Evolutionary conservation across 30 jellyfish, hydroid and myxozoan genomes (phyloP).

Genomic region (Chironex yamaguchii): DNA sequence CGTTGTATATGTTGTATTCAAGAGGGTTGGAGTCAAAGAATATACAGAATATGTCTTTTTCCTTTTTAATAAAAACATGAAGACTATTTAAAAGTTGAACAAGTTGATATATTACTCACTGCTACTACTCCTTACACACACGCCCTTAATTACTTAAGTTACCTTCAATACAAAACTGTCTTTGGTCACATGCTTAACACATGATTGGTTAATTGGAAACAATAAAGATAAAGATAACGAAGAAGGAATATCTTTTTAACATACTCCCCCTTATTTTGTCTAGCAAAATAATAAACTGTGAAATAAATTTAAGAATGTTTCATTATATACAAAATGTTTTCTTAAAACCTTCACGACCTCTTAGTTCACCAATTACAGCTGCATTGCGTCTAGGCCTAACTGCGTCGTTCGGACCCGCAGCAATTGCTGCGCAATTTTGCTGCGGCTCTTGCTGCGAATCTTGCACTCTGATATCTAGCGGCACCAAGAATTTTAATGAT

Average conservation of each 20-base stretch:
- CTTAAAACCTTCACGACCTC: slow-evolving; percentile 7
- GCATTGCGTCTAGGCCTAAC: slow-evolving; percentile 48
- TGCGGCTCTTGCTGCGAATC: too few species aligned
- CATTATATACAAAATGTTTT: not conserved
- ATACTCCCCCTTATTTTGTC: slow-evolving; percentile 30
- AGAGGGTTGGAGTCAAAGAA: too few species aligned
- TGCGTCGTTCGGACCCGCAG: not conserved
- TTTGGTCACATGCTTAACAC: too few species aligned
- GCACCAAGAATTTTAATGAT: slow-evolving; percentile 40
- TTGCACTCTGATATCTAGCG: slow-evolving; percentile 13
- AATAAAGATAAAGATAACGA: not conserved
- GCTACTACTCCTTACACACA: too few species aligned
- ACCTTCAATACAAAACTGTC: too few species aligned
- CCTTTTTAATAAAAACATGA: too few species aligned
- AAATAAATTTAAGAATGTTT: not conserved
- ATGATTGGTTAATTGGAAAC: too few species aligned
- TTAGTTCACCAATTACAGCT: slow-evolving; percentile 29
- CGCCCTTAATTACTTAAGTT: too few species aligned
- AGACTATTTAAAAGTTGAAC: too few species aligned
- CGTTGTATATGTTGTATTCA: too few species aligned
- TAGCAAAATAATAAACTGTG: not conserved
- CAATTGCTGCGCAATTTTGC: not conserved
- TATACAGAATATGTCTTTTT: too few species aligned
- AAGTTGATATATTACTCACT: too few species aligned
- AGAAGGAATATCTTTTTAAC: slow-evolving; percentile 10